phyloP scores from a whole-genome alignment of 2,113 vertebrate genomes.

The Antechinus flavipes region DNA sequence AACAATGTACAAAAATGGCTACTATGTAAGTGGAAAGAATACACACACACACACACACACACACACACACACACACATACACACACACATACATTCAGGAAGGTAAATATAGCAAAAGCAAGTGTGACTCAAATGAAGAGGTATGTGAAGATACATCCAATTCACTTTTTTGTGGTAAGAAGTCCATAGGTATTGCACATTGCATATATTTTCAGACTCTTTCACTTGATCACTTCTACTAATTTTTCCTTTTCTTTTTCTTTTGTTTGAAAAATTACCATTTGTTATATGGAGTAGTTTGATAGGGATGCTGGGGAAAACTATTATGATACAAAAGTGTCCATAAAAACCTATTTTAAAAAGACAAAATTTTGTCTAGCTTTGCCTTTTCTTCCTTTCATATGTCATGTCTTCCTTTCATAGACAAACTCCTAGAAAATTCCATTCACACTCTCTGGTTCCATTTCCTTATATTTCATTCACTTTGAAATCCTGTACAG shows the following conservation, averaged over 20 bases:
- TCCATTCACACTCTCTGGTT: background rate
- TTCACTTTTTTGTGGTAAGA: background rate
- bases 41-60: too few relatives aligned
- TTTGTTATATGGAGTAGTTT: background rate
- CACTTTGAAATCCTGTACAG: background rate
- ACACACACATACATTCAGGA: background rate
- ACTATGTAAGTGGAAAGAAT: background rate
- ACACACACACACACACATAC: too few relatives aligned
- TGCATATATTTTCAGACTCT: background rate
- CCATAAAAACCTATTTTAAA: background rate
- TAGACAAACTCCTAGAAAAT: background rate
- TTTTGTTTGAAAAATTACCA: background rate
- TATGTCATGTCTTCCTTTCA: background rate
- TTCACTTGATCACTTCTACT: background rate
- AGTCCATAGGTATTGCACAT: background rate
- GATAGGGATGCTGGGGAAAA: background rate
- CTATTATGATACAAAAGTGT: background rate
- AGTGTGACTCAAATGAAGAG: background rate
- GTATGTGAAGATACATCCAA: background rate
- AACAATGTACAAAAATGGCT: background rate
- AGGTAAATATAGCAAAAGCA: background rate
- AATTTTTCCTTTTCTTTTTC: background rate
- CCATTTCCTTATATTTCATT: background rate
- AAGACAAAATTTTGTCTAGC: background rate
- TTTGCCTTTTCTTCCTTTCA: background rate